Conservation (phyloP, 2,888 invertebrate genomes). For the Biston stratarius region DNA sequence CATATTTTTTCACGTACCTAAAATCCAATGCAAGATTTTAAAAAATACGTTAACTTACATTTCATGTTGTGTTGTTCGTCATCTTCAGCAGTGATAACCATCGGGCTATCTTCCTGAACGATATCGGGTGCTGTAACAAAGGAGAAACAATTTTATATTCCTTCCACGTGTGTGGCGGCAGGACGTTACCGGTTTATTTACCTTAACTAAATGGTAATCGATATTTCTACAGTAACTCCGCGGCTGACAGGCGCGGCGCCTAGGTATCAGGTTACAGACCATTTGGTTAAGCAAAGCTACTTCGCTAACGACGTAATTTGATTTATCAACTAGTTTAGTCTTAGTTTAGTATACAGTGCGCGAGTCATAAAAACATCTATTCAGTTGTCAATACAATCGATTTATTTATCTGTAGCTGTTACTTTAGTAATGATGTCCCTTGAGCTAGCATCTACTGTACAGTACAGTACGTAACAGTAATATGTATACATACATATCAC, state of each 20-base stretch:
- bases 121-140: conserved; percentile 90
- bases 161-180: conserved; percentile 43
- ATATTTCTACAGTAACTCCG: conserved; percentile 45
- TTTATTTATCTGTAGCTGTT: no score
- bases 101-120: conserved; percentile 90
- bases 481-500: not conserved
- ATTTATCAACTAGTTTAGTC: conserved; percentile 42
- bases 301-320: conserved; percentile 43
- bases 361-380: not conserved
- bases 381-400: not conserved
- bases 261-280: conserved; percentile 44
- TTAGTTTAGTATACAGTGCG: conserved; percentile 18
- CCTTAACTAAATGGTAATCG: conserved; percentile 48
- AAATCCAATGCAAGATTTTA: no score
- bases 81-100: conserved; percentile 89
- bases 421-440: no score
- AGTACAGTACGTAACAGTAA: no score
- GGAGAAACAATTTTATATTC: conserved; percentile 42
- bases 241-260: conserved; percentile 46
- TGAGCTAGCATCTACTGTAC: no score
- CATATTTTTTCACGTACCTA: no score
- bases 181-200: conserved; percentile 43
- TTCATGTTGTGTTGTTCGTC: conserved; percentile 91
- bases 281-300: conserved; percentile 45
- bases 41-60: conserved; percentile 86